These are phyloP conservation scores for Pseudorasbora parva DNA, from an alignment of 2,113 vertebrate species.

Conservation along the genomic window DNA sequence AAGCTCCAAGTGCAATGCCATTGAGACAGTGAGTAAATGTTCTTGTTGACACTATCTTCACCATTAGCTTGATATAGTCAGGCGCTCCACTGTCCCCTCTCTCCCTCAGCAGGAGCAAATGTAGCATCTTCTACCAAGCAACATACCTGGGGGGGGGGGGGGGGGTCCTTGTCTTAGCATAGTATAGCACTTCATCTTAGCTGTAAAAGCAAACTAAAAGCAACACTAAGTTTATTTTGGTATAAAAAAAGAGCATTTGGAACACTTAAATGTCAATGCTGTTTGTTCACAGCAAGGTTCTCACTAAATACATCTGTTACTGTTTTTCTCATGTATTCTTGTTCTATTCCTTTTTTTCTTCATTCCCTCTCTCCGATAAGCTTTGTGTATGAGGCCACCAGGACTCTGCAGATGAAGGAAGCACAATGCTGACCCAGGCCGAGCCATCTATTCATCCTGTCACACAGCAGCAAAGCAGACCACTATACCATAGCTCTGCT, in stretches of 20 bases:
- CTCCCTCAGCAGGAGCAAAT: neutral
- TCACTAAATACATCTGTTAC: neutral
- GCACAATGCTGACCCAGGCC: conserved; percentile 68
- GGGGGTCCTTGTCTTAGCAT: neutral
- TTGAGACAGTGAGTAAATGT: conserved; percentile 19
- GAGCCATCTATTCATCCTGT: conserved; percentile 65
- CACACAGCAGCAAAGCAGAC: conserved; percentile 48
- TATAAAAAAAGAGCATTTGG: neutral
- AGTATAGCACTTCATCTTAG: neutral
- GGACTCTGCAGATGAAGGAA: conserved; percentile 66
- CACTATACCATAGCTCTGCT: conserved; percentile 53
- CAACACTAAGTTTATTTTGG: neutral
- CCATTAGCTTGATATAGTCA: conserved; percentile 17
- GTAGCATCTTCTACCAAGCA: neutral
- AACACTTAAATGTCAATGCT: neutral
- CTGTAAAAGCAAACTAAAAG: neutral
- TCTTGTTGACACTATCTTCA: conserved; percentile 26
- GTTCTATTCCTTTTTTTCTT: neutral
- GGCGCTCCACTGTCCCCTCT: neutral
- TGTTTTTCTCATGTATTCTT: conserved; percentile 11
- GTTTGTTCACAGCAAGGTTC: neutral
- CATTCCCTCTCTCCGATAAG: conserved; percentile 61
- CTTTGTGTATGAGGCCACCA: conserved; percentile 64
- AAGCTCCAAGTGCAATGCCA: conserved; percentile 14
- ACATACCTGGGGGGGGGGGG: too few relatives aligned